Conservation (phyloP, 2,113 vertebrate species). For the Rhinogobius similis region DNA sequence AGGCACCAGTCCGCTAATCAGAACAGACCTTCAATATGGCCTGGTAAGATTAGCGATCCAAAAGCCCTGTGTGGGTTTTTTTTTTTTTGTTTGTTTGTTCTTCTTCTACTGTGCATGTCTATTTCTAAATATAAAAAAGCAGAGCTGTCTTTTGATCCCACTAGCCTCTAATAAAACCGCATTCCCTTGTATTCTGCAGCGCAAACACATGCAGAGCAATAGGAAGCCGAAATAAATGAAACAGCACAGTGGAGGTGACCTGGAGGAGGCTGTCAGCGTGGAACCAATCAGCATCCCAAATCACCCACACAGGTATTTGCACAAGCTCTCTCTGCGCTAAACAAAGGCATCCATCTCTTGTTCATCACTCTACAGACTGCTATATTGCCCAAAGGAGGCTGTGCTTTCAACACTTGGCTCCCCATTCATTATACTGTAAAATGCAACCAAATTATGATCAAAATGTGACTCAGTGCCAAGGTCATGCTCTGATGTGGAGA, state of each 20-base stretch:
- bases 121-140: not conserved
- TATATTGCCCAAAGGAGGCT: not conserved
- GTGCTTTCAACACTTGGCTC: not conserved
- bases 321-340: not conserved
- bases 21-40: not conserved
- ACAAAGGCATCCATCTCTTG: not conserved
- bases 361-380: not conserved
- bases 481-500: not conserved
- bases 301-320: slow-evolving; percentile 10
- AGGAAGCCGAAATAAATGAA: slow-evolving; percentile 1
- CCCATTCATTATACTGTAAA: not conserved
- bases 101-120: not conserved
- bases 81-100: not conserved
- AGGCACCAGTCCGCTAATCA: too few relatives aligned
- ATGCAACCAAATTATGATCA: not conserved
- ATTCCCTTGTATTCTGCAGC: not conserved
- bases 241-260: slow-evolving; percentile 6
- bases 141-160: not conserved
- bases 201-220: not conserved
- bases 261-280: slow-evolving; percentile 10
- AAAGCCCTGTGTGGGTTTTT: not conserved
- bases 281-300: slow-evolving; percentile 14
- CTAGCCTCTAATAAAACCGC: not conserved
- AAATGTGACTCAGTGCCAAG: not conserved
- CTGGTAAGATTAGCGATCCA: not conserved